Base-by-base conservation (phyloP, 2,888 invertebrate species). In the Nymphalis polychloros region DNA sequence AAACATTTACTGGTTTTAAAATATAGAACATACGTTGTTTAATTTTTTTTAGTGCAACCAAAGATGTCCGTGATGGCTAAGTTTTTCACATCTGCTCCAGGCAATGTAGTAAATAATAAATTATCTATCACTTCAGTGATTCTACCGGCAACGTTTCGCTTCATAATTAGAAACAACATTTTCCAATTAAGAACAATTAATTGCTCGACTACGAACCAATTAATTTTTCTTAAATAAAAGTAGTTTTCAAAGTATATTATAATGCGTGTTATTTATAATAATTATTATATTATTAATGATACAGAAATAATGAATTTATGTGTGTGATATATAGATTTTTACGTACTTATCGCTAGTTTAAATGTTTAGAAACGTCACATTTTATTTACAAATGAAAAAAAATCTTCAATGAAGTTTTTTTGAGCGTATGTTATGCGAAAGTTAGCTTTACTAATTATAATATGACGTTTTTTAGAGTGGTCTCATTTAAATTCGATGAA, bases 151-250 rank as follows among this genome's bases (percentile, higher is more conserved):
- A 31, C 31, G 53, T 31, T 55, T 55, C 53, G 53, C 53, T 55
- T 17, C 7, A 31, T 55, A 13, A 23, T 20, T 55, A 55, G 31
- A 55, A 31, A 27, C 17, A 55, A 55, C 53, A 55, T 57, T 19
- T 35, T 27, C 46, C 27, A 59, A 59, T 65, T 53, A 60, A 65
- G 59, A 60, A 50, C 19, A 47, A 60, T 65, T 65, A 47, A 60
- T 31, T 31, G 52, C 60, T 60, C 46, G 48, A 13, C 41, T 13
- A 13, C 41, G 19, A 59, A 59, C 19, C 59, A 65, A 65, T 65
- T 65, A 65, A 53, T 65, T 65, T 59, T 52, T 52, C 52, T 60
- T 41, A 41, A 52, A n/a, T 13, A 19, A 19, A 19, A 41, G n/a
- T 35, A 2, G 8, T 7, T 31, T 8, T 31, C n/a, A 55, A n/a